Evolutionary conservation across 2,113 vertebrate species (phyloP).

Genomic region (Puntigrus tetrazona): DNA sequence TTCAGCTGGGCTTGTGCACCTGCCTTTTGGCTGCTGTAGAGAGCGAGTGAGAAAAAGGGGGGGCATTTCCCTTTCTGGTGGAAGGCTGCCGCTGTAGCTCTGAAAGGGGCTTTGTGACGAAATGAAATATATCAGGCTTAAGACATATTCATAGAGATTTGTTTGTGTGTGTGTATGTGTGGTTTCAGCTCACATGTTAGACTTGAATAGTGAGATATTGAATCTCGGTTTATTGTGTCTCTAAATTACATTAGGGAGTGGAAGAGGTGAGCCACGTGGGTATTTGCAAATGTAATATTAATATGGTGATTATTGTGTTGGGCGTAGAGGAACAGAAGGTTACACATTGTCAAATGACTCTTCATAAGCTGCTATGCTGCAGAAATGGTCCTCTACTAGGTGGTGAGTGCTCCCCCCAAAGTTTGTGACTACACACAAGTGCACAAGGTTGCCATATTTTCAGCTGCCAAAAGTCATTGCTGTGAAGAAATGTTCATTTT

Average conservation of each 20-base stretch:
- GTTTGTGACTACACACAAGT: conserved; percentile 22
- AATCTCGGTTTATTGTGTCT: neutral
- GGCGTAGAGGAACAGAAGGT: conserved; percentile 1
- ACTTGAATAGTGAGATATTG: neutral
- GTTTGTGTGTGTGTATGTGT: conserved; percentile 16
- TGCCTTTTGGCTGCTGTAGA: conserved; percentile 54
- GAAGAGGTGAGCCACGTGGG: neutral
- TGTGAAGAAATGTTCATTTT: conserved; percentile 6
- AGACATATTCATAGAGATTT: neutral
- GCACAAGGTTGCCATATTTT: conserved; percentile 19
- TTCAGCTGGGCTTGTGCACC: conserved; percentile 54
- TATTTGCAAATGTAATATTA: conserved; percentile 39
- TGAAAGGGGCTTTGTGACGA: conserved; percentile 58
- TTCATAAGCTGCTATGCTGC: neutral
- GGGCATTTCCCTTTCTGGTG: conserved; percentile 59
- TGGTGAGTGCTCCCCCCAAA: neutral
- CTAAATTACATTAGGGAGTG: neutral
- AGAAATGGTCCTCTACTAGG: conserved; percentile 14
- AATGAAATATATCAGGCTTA: conserved; percentile 36
- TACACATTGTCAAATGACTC: conserved; percentile 42
- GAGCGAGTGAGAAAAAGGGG: conserved; percentile 26
- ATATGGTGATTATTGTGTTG: conserved; percentile 48
- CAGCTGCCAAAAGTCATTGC: neutral
- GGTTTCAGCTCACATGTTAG: neutral
- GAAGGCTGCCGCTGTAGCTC: conserved; percentile 44